These are phyloP conservation scores for Heliopora coerulea DNA, from an alignment of 92 coral and sea anemone species.

Conservation along the genomic window DNA sequence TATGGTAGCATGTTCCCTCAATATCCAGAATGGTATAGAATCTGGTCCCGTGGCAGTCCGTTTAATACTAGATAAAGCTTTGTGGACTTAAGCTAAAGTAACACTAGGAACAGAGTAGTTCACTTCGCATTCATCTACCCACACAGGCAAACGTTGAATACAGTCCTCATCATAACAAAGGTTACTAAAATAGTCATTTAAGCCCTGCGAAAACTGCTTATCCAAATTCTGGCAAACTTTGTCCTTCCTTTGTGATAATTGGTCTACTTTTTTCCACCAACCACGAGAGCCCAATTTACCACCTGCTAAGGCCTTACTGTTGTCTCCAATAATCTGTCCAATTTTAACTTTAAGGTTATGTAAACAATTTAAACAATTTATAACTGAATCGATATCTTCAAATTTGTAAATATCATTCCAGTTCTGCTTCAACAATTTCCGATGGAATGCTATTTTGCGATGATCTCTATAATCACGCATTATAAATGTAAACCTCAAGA, in stretches of 20 bases:
- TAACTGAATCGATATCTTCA: too few species aligned
- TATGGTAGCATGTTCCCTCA: constrained; percentile 36
- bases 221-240: constrained; percentile 28
- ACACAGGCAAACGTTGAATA: constrained; percentile 26
- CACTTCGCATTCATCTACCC: constrained; percentile 2
- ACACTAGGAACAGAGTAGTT: constrained; percentile 31
- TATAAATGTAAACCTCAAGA: too few species aligned
- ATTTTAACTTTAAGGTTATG: not conserved
- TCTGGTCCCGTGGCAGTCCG: constrained; percentile 60
- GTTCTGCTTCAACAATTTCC: too few species aligned
- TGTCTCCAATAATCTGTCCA: constrained; percentile 33
- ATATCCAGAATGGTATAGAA: constrained; percentile 51
- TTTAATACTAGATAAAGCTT: constrained; percentile 34
- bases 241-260: constrained; percentile 47
- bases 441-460: too few species aligned
- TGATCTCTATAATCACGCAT: too few species aligned
- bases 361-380: too few species aligned
- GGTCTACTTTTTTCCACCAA: constrained; percentile 60
- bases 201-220: constrained; percentile 16
- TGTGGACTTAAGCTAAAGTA: constrained; percentile 18
- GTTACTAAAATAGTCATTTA: constrained; percentile 46
- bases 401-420: too few species aligned
- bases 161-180: constrained; percentile 46
- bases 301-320: constrained; percentile 39
- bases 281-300: constrained; percentile 44